A percentile compares a stretch with the other conserved stretches of the same genome.
Evolutionary conservation across 2,888 invertebrate genomes (phyloP).

Genomic region (Timema cristinae): DNA sequence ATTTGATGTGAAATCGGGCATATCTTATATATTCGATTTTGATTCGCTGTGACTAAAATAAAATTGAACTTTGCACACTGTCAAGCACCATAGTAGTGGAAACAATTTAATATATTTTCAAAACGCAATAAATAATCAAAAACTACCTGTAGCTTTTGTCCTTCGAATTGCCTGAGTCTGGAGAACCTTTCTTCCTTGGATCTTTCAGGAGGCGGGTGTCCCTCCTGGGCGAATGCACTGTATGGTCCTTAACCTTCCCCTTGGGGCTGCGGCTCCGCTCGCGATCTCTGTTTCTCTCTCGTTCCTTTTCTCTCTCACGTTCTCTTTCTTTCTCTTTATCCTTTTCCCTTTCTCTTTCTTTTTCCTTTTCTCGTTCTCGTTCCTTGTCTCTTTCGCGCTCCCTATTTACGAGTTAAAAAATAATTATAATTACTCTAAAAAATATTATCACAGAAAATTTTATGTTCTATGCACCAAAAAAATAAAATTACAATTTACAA

Average conservation of each 20-base stretch:
- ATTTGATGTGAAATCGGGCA: too few relatives aligned
- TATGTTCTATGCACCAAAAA: too few relatives aligned
- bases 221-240: conserved; percentile 41
- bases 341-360: conserved; percentile 41
- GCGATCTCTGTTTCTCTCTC: conserved; percentile 43
- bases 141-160: conserved; percentile 35
- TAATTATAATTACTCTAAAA: too few relatives aligned
- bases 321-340: conserved; percentile 42
- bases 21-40: too few relatives aligned
- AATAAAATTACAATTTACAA: too few relatives aligned
- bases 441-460: too few relatives aligned
- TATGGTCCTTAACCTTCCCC: conserved; percentile 23
- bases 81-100: too few relatives aligned
- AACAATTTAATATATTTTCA: not conserved
- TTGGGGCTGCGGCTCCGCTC: conserved; percentile 35
- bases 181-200: conserved; percentile 44
- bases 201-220: conserved; percentile 40
- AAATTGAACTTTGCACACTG: too few relatives aligned
- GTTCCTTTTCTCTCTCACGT: conserved; percentile 45
- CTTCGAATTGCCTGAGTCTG: conserved; percentile 44
- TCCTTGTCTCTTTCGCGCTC: conserved; percentile 40
- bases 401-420: conserved; percentile 31
- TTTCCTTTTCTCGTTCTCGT: conserved; percentile 40
- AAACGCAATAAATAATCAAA: not conserved
- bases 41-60: too few relatives aligned